Evolutionary conservation across 2,113 vertebrate species (phyloP).

Genomic region (Nipponia nippon): DNA sequence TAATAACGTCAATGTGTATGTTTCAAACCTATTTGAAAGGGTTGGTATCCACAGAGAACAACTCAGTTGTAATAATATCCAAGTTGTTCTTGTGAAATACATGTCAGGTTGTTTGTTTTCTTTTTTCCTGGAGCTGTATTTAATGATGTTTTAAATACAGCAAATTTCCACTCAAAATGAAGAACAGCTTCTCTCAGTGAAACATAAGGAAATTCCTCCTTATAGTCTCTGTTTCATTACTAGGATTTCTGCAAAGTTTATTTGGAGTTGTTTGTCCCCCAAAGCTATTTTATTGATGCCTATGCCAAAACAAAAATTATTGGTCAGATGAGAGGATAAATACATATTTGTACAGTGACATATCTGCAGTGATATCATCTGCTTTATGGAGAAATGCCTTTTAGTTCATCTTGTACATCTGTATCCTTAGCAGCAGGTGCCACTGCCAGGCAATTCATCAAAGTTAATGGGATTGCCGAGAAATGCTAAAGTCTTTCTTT

Average conservation of each 20-base stretch:
- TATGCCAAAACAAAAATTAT: background rate
- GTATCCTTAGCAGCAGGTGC: constrained; percentile 62
- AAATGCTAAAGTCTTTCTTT: background rate
- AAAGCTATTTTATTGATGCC: background rate
- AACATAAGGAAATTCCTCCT: background rate
- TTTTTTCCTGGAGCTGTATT: background rate
- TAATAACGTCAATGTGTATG: background rate
- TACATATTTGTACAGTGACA: background rate
- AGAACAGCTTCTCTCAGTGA: background rate
- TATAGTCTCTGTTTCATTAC: background rate
- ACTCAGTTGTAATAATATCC: background rate
- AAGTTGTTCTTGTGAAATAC: background rate
- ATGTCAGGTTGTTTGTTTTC: background rate
- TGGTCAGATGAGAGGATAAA: constrained; percentile 1
- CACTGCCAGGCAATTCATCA: constrained; percentile 52
- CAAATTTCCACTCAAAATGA: background rate
- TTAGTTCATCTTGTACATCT: constrained; percentile 45
- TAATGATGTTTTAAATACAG: background rate
- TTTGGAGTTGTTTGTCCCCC: background rate
- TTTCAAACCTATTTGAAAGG: background rate
- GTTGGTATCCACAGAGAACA: background rate
- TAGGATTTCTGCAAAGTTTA: background rate
- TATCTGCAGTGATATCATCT: background rate
- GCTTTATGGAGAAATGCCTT: background rate
- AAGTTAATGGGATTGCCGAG: background rate